These are phyloP conservation scores for Verasper variegatus DNA, from an alignment of 2,113 vertebrate species.

Conservation along the genomic window DNA sequence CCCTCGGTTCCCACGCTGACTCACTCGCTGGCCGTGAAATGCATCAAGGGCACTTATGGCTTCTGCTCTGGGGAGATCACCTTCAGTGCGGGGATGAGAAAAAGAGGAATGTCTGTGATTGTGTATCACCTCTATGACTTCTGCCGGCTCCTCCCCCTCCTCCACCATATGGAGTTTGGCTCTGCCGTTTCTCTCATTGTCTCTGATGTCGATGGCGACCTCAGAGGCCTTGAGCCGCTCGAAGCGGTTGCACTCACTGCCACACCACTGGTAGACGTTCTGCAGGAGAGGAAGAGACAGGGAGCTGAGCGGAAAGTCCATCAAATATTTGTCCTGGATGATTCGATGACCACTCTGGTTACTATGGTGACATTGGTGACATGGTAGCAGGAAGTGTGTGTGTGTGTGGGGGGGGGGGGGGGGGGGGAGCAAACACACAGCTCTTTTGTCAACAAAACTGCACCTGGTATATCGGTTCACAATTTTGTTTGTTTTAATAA, in stretches of 20 bases:
- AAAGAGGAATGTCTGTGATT: not conserved
- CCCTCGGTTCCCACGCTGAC: slow-evolving; percentile 59
- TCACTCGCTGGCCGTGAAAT: slow-evolving; percentile 18
- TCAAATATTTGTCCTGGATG: not conserved
- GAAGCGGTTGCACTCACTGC: slow-evolving; percentile 79
- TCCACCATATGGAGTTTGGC: slow-evolving; percentile 80
- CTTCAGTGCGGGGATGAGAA: no score
- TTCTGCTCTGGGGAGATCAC: not conserved
- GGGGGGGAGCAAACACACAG: not conserved
- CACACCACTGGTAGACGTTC: slow-evolving; percentile 84
- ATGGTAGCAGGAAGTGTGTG: not conserved
- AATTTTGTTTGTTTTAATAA: not conserved
- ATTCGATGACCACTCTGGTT: not conserved
- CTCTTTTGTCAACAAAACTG: not conserved
- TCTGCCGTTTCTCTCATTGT: slow-evolving; percentile 83
- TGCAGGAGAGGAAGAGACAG: slow-evolving; percentile 40
- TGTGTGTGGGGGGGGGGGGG: no score
- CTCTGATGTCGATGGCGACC: slow-evolving; percentile 81
- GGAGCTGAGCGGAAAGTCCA: not conserved
- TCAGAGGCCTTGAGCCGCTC: slow-evolving; percentile 81
- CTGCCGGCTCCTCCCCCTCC: slow-evolving; percentile 72
- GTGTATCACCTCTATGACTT: slow-evolving; percentile 61
- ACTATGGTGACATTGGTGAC: not conserved
- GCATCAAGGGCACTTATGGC: slow-evolving; percentile 19
- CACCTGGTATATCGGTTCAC: not conserved